Percentiles rank a stretch among this genome's conserved stretches.
Evolutionary conservation across 2,113 vertebrate genomes (phyloP).

Genomic region (Chloebia gouldiae): DNA sequence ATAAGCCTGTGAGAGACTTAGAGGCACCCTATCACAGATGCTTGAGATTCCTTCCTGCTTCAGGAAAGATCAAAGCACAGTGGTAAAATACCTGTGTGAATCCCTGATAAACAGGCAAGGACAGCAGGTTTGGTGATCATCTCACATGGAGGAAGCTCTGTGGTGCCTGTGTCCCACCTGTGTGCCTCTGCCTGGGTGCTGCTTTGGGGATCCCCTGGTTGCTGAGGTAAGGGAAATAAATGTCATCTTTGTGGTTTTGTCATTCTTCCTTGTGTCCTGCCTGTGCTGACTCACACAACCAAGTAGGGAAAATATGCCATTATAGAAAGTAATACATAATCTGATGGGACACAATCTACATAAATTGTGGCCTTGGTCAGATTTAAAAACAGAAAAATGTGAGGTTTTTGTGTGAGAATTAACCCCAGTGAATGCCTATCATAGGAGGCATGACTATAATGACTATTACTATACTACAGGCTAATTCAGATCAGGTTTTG

Average conservation of each 20-base stretch:
- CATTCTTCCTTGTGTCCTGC: background rate
- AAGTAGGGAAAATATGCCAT: background rate
- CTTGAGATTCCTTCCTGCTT: constrained; percentile 4
- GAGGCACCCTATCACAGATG: background rate
- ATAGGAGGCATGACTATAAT: background rate
- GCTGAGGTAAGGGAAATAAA: background rate
- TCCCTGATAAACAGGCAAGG: background rate
- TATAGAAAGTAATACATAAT: background rate
- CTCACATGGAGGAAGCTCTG: accelerated
- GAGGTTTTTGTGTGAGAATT: background rate
- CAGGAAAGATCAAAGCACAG: background rate
- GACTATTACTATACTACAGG: background rate
- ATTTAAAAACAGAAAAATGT: background rate
- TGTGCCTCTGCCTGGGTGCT: background rate
- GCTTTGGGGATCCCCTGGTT: accelerated
- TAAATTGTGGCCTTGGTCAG: background rate
- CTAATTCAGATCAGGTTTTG: background rate
- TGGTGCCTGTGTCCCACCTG: accelerated
- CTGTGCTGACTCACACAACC: background rate
- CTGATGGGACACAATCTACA: background rate
- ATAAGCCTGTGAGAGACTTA: background rate
- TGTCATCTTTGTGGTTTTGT: background rate
- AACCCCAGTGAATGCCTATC: background rate
- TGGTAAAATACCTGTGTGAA: background rate
- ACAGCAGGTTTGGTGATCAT: background rate